Base-by-base conservation (phyloP, 2,797 vertebrate species). In the Paramormyrops hopkinsi region DNA sequence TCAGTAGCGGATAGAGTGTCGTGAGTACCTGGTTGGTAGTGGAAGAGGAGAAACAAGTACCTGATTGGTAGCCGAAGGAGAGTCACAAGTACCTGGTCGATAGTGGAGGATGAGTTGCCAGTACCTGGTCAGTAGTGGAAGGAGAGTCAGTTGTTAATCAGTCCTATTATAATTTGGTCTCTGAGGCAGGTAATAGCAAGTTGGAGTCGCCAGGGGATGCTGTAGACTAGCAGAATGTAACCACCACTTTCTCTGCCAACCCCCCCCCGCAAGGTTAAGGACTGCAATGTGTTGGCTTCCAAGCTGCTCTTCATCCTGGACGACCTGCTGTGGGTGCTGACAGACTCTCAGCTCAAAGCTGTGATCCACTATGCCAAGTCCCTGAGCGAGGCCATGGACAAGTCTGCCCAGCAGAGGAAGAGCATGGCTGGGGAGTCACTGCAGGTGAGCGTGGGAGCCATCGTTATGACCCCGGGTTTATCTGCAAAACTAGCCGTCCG, bases 361-460 rank as follows among this genome's bases (percentile, higher is more conserved):
- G 97, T 99, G 95, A 98, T 99, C 95, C 97, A 98, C 91, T 99
- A 99, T 0, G 97, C 98, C 0, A 98, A 99, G 92, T 99, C 98
- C 0, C 95, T 99, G 93, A 99, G 97, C 0, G 98, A 99, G 92
- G 98, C 97, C 93, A 97, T 99, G 96, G 98, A 99, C 94, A 99
- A 97, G 92, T 98, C 99, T 1, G 95, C 98, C 82, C 97, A 97
- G 94, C 98, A 99, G 94, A 97, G 98, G 91, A 99, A 99, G 93
- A 98, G 94, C 95, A 92, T 97, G 96, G 96, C 97, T 4, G 97
- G 97, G 0, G 97, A 98, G 86, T 96, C 97, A 62, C 91, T 97
- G 1, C 97, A 98, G 97, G 98, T 99, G 22, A 6, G 3, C 22
- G 25, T 3, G 14, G 19, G 82, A 2, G 82, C 46, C 3, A 2